Evolutionary conservation across 2,888 invertebrate species (phyloP), one percentile per base, ranked within the genome.

Genomic region (Eledona agricola): DNA sequence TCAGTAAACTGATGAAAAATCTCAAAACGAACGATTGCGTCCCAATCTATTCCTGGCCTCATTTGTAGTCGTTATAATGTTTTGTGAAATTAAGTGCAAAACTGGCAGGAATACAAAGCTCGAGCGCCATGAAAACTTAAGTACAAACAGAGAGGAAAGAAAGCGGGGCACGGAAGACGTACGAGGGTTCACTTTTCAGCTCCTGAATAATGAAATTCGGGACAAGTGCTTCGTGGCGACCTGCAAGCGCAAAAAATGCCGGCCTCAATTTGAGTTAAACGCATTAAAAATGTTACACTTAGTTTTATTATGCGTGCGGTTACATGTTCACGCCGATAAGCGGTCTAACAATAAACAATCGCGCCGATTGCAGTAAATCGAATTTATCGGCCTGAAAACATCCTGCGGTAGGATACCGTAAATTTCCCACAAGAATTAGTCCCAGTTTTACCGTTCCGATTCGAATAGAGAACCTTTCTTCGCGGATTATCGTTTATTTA

Each of bases 121-220:
- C 22, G 10, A 17, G 9, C 23, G 23, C 23, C 43, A 31, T 32
- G 32, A 31, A 31, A 43, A 43, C 43, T 43, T 43, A 43, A 43
- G 16, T 43, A 32, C 43, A 31, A 43, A 31, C 31, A 32, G 13
- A 32, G 15, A 17, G 26, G 31, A 29, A 40, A 42, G 31, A 42
- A 16, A 29, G 23, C n/a, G 19, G 26, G 16, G 32, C 22, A 43
- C 32, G 43, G 31, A 43, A 43, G 43, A 43, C 43, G 43, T 32
- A 42, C 42, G 29, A 42, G 42, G 42, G 42, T 42, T 42, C 42
- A 42, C 42, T 42, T 42, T 42, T 42, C 42, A 42, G 29, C 31
- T 43, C 10, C 43, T 43, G 32, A 43, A 43, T 46, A 46, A 46
- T 46, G 28, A 46, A 46, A 34, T 35, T 35, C 35, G 9, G 34